Conservation (phyloP, 1,140 invertebrate genomes). For the Panulirus ornatus region DNA sequence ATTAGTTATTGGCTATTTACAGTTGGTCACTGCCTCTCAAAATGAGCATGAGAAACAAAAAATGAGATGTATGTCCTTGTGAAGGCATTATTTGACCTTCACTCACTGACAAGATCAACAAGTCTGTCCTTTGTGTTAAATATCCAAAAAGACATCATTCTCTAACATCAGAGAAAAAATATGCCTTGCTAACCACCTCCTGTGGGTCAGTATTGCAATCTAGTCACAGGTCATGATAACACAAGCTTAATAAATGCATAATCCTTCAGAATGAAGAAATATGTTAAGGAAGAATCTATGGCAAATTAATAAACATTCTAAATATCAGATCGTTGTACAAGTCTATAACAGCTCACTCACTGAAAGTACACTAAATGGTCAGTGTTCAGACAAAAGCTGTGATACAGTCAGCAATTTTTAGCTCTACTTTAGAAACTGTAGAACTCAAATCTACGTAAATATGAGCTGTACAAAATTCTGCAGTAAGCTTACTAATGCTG, state of each 20-base stretch:
- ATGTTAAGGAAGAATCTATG: slow-evolving; percentile 23
- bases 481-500: not conserved
- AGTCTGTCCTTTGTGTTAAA: slow-evolving; percentile 22
- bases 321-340: slow-evolving; percentile 46
- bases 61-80: not conserved
- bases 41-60: slow-evolving; percentile 28
- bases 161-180: slow-evolving; percentile 6
- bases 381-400: slow-evolving; percentile 23
- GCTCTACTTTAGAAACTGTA: not conserved
- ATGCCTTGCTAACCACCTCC: not conserved
- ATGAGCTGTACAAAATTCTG: not conserved
- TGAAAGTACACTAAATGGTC: slow-evolving; percentile 17
- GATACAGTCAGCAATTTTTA: slow-evolving; percentile 10
- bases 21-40: slow-evolving; percentile 39
- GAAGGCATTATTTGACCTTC: slow-evolving; percentile 16
- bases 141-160: slow-evolving; percentile 20
- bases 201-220: slow-evolving; percentile 7
- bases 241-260: slow-evolving; percentile 34
- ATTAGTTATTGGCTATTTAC: slow-evolving; percentile 30
- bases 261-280: slow-evolving; percentile 11
- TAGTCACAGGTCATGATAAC: slow-evolving; percentile 42
- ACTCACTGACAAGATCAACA: slow-evolving; percentile 37
- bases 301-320: slow-evolving; percentile 18
- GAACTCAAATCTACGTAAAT: slow-evolving; percentile 1
- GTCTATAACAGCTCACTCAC: slow-evolving; percentile 41